These are phyloP conservation scores for Alauda arvensis DNA, from an alignment of 2,797 vertebrate genomes.

Conservation along the genomic window DNA sequence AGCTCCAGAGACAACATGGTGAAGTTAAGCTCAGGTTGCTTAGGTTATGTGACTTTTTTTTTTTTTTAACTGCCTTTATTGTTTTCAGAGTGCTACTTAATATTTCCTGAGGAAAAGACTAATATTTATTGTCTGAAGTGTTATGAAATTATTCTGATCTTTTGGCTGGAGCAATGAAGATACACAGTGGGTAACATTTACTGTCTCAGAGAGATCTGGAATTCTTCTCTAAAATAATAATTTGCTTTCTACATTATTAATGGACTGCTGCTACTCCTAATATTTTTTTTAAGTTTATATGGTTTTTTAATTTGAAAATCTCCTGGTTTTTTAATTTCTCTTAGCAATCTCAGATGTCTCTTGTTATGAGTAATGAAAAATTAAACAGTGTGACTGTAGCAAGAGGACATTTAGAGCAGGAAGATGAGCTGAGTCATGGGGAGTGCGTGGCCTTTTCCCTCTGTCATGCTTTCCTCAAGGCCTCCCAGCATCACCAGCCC, in stretches of 20 bases:
- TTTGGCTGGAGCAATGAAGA: background rate
- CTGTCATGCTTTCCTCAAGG: conserved; percentile 15
- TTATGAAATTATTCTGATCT: conserved; percentile 23
- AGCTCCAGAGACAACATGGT: background rate
- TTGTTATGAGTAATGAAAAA: conserved; percentile 43
- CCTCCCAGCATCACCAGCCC: background rate
- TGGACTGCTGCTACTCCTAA: background rate
- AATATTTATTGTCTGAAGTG: background rate
- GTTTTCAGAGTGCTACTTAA: background rate
- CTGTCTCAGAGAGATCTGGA: background rate
- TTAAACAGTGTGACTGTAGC: background rate
- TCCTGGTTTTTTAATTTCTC: background rate
- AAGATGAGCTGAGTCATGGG: conserved; percentile 38
- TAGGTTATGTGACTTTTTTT: background rate
- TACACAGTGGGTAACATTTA: background rate
- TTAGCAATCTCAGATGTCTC: background rate
- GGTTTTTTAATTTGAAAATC: background rate
- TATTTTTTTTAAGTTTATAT: background rate
- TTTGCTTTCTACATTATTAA: background rate
- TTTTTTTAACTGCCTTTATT: background rate
- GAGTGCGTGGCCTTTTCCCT: conserved; percentile 3
- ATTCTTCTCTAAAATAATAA: background rate
- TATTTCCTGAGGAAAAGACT: background rate
- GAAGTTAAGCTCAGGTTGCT: background rate
- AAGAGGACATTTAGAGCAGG: conserved; percentile 16